Evolutionary conservation across 2,888 invertebrate genomes (phyloP).

Genomic region (Anoncus sp.): DNA sequence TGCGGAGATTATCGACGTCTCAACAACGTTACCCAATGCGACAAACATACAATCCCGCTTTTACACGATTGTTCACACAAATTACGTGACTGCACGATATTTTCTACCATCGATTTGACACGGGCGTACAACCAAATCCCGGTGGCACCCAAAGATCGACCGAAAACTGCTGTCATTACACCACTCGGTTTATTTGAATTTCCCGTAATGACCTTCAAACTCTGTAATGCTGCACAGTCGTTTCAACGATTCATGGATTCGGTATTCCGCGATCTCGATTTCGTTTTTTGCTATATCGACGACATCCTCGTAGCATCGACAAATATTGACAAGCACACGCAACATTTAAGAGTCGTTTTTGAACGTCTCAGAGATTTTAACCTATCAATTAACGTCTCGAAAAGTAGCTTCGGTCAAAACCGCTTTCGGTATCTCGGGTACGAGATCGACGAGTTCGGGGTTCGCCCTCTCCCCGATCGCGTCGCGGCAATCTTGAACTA

Average conservation of each 20-base stretch:
- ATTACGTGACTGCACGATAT: constrained; percentile 25
- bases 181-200: background rate
- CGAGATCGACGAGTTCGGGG: no score
- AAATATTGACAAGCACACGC: background rate
- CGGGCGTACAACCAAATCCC: background rate
- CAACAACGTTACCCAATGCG: constrained; percentile 71
- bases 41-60: constrained; percentile 70
- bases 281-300: background rate
- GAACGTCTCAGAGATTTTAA: no score
- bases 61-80: constrained; percentile 39
- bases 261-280: background rate
- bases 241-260: constrained; percentile 2
- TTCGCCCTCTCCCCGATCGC: no score
- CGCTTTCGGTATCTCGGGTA: no score
- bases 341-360: no score
- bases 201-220: background rate
- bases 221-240: constrained; percentile 3
- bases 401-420: no score
- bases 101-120: background rate
- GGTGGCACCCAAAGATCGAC: background rate
- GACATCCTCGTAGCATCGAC: background rate
- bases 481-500: no score
- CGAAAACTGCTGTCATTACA: background rate
- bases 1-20: constrained; percentile 73
- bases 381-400: no score